Conservation (phyloP, 2,888 invertebrate species). For the Tanypteryx hageni region DNA sequence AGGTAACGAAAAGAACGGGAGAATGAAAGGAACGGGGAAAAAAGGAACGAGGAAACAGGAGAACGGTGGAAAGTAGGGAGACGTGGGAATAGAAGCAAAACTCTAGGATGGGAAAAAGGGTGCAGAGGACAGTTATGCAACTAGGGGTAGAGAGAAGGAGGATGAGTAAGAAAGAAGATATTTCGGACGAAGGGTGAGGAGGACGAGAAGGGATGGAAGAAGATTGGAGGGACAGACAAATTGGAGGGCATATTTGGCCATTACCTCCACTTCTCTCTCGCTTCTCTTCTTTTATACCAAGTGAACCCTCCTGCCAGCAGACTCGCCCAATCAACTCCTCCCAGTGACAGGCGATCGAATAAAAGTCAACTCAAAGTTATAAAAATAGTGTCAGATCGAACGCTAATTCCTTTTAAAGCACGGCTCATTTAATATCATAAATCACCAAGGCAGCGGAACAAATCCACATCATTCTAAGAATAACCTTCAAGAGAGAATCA, state of each 20-base stretch:
- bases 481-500: too few species aligned
- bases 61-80: too few species aligned
- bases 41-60: too few species aligned
- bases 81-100: background rate
- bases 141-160: background rate
- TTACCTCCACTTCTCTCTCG: background rate
- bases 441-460: too few species aligned
- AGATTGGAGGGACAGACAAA: conserved; percentile 12
- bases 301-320: too few species aligned
- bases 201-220: background rate
- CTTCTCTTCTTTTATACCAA: background rate
- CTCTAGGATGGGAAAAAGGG: background rate
- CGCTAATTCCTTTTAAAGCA: too few species aligned
- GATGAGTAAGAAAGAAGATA: background rate
- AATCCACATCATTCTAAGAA: too few species aligned
- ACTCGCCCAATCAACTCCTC: background rate
- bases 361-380: too few species aligned
- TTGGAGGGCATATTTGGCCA: conserved; percentile 30
- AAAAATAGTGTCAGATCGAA: too few species aligned
- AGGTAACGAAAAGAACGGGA: too few species aligned
- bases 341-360: background rate
- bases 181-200: background rate
- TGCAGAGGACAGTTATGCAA: background rate
- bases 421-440: too few species aligned
- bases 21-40: too few species aligned